Conservation (phyloP, 2,888 invertebrate species). For the Papilio gigon region DNA sequence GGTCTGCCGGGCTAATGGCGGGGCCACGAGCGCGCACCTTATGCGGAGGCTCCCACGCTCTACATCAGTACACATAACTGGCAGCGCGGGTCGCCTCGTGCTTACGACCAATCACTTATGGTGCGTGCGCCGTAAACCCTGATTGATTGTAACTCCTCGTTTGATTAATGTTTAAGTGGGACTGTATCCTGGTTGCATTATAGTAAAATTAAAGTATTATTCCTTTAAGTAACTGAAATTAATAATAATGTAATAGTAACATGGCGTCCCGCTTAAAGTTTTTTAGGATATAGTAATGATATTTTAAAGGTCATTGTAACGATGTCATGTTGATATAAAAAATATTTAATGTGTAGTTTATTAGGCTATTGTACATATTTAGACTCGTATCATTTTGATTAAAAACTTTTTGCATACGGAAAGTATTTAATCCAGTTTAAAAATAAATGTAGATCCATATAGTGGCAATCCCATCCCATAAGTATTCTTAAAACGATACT, state of each 20-base stretch:
- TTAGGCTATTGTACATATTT: conserved; percentile 19
- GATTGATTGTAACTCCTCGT: conserved; percentile 22
- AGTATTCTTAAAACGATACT: background rate
- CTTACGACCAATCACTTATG: conserved; percentile 29
- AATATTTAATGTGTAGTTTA: background rate
- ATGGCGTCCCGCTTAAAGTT: background rate
- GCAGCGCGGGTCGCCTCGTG: conserved; percentile 36
- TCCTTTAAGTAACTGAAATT: background rate
- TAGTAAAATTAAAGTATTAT: background rate
- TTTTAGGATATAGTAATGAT: background rate
- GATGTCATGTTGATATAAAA: background rate
- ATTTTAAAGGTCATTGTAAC: background rate
- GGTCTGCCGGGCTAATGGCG: conserved; percentile 32
- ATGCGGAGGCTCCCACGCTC: conserved; percentile 65
- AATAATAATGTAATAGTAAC: background rate
- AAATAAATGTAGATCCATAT: background rate
- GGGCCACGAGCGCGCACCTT: conserved; percentile 51
- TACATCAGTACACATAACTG: conserved; percentile 51
- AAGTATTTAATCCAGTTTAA: background rate
- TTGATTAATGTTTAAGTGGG: background rate
- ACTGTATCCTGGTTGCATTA: conserved; percentile 5
- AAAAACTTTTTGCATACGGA: background rate
- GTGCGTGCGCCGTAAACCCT: conserved; percentile 18
- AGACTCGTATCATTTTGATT: too few relatives aligned
- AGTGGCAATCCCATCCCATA: background rate